Base-by-base conservation (phyloP, 2,797 vertebrate genomes). In the Menidia menidia region DNA sequence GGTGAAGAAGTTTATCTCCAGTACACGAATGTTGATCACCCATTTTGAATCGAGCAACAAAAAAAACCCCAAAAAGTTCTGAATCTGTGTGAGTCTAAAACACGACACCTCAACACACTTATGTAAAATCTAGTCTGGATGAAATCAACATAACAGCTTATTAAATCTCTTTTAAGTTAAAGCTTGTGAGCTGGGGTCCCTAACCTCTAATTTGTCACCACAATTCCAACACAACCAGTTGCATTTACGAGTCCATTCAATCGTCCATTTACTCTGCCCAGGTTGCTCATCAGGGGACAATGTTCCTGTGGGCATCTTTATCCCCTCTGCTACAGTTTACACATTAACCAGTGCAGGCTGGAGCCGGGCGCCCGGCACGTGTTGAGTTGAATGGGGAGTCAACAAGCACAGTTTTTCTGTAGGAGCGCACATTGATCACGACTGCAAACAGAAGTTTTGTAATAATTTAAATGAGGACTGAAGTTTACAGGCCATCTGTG, bases 241-340 rank as follows among this genome's bases (percentile, higher is more conserved):
- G 41, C 39, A 44, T 60, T 59, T 72, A 25, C 33, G 30, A 15
- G 70, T 70, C 51, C 68, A 7, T 54, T 18, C 78, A 43, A 50
- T 12, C 41, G 45, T 64, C 60, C 64, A 67, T 68, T 32, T 62
- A 74, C 67, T 86, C 78, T 81, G 77, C 19, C 31, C 55, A 50
- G 61, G 42, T 50, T n/a, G 41, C 71, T 87, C 84, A 88, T 89
- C 86, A 88, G 85, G 76, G 92, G 87, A 75, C 92, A 93, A 90
- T 70, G 91, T 87, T 89, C 89, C 73, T 78, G 2, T 84, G 88
- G 85, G 61, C 82, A 87, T 88, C 83, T 83, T 75, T 73, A 77
- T 44, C 30, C 33, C 42, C 35, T 59, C 60, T 31, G 54, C 15
- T 51, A 59, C 25, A 53, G 87, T 53, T 94, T 94, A 94, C 77